Conservation (phyloP, 2,113 vertebrate species). For the Leptosomus discolor region DNA sequence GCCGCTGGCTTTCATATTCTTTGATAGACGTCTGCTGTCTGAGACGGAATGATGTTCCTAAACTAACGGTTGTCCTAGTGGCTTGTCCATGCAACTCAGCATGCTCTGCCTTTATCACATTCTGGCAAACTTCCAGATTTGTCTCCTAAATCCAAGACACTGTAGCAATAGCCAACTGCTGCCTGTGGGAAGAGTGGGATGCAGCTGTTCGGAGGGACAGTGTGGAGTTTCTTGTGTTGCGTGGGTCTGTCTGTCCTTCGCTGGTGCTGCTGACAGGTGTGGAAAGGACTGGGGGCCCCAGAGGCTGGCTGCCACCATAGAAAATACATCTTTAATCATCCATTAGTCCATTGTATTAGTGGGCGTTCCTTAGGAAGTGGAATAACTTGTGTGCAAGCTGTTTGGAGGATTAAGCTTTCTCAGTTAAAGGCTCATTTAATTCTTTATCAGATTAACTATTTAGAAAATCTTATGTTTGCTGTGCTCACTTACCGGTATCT, state of each 20-base stretch:
- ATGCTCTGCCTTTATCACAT: neutral
- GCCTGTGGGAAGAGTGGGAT: neutral
- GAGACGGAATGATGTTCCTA: neutral
- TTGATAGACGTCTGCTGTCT: neutral
- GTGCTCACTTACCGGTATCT: slow-evolving; percentile 9
- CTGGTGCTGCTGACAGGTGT: neutral
- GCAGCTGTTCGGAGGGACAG: neutral
- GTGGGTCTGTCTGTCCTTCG: neutral
- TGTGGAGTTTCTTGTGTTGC: rapidly evolving
- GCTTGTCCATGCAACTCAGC: neutral
- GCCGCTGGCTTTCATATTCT: neutral
- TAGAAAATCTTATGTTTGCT: neutral
- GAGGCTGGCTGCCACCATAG: neutral
- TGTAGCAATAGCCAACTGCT: neutral
- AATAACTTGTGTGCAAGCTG: neutral
- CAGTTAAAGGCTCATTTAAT: neutral
- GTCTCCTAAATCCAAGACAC: neutral
- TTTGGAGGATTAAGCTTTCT: neutral
- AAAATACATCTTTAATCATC: neutral
- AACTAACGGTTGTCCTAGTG: neutral
- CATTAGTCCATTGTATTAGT: neutral
- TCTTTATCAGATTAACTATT: slow-evolving; percentile 43
- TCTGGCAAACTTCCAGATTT: rapidly evolving
- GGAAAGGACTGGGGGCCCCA: neutral
- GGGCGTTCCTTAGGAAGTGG: neutral